These are phyloP conservation scores for Adineta ricciae DNA, from an alignment of 2,888 invertebrate species.

Conservation along the genomic window DNA sequence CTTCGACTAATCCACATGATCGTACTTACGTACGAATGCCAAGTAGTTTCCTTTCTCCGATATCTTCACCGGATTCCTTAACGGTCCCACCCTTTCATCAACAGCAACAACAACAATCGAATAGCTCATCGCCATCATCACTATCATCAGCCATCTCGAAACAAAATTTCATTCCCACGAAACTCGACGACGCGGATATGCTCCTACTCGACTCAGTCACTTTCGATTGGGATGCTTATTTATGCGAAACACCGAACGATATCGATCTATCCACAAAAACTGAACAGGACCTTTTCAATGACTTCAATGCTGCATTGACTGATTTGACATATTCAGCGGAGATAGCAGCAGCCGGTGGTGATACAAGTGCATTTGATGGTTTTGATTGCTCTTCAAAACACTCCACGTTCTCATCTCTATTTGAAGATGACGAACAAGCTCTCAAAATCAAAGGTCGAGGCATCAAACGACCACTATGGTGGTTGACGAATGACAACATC, in stretches of 20 bases:
- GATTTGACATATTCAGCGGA: background rate
- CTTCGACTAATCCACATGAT: background rate
- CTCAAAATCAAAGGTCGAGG: slow-evolving; percentile 43
- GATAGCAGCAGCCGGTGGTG: background rate
- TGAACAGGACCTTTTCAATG: slow-evolving; percentile 1
- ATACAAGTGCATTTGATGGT: slow-evolving; percentile 8
- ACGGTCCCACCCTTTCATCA: background rate
- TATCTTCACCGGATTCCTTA: background rate
- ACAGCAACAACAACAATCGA: background rate
- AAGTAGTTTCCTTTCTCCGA: background rate
- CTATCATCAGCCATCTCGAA: background rate
- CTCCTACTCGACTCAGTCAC: background rate
- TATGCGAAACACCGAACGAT: background rate
- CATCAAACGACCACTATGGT: slow-evolving; percentile 47
- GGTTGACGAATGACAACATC: slow-evolving; percentile 36
- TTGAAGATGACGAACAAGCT: background rate
- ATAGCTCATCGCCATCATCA: background rate
- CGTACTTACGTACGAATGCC: background rate
- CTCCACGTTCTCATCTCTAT: background rate
- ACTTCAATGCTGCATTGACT: background rate
- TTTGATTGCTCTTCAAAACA: background rate
- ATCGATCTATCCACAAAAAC: slow-evolving; percentile 3
- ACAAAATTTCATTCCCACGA: background rate
- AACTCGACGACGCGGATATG: background rate
- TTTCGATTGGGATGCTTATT: slow-evolving; percentile 14